A percentile compares a stretch with the other conserved stretches of the same genome.
These are phyloP conservation scores for Acleris holmiana DNA, from an alignment of 2,888 invertebrate species.

Conservation along the genomic window DNA sequence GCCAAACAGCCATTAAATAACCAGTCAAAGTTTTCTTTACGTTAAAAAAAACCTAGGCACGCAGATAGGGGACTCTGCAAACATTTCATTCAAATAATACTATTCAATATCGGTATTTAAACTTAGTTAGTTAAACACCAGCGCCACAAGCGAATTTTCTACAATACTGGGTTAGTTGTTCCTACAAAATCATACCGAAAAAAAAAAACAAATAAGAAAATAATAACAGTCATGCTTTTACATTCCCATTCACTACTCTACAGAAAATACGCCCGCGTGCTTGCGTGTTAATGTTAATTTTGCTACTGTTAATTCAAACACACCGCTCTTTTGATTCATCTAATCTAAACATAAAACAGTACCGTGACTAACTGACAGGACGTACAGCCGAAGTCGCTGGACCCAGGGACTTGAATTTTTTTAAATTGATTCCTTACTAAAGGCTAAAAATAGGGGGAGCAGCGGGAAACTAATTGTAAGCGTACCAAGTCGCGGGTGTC, in stretches of 20 bases:
- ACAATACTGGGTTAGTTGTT: constrained; percentile 25
- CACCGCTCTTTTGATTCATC: constrained; percentile 19
- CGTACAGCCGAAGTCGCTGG: too few relatives aligned
- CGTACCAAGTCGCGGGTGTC: too few relatives aligned
- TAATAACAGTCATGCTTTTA: constrained; percentile 20
- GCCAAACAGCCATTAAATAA: too few relatives aligned
- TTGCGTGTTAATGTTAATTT: constrained; percentile 22
- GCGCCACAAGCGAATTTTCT: constrained; percentile 33
- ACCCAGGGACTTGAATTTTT: too few relatives aligned
- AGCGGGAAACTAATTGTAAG: too few relatives aligned
- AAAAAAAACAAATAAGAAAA: neutral
- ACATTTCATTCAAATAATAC: neutral
- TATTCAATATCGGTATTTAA: constrained; percentile 1
- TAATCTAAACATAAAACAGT: too few relatives aligned
- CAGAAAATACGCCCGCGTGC: constrained; percentile 31
- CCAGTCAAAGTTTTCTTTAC: too few relatives aligned
- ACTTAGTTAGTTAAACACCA: constrained; percentile 30
- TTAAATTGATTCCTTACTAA: too few relatives aligned
- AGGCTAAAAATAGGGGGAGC: too few relatives aligned
- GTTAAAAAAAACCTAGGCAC: too few relatives aligned
- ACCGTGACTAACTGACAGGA: too few relatives aligned
- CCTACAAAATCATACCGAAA: neutral
- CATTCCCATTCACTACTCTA: constrained; percentile 22
- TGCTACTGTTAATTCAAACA: constrained; percentile 16
- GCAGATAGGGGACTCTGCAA: too few relatives aligned